phyloP scores from a whole-genome alignment of 2,888 invertebrate genomes.

The Pachycephus smyrnensis region DNA sequence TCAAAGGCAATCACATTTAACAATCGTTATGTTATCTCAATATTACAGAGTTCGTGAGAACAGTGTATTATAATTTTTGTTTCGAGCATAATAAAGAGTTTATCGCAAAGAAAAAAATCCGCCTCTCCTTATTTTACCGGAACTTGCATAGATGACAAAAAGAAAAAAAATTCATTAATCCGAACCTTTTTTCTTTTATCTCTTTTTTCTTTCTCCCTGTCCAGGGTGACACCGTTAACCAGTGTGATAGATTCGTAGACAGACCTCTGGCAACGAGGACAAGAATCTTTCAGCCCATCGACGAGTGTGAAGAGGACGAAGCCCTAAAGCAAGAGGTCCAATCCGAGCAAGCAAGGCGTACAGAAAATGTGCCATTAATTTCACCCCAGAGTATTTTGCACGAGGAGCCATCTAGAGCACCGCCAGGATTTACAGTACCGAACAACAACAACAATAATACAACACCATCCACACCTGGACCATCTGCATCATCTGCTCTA shows the following conservation, averaged over 20 bases:
- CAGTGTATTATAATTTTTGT: background rate
- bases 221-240: constrained; percentile 38
- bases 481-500: background rate
- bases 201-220: constrained; percentile 19
- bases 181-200: constrained; percentile 20
- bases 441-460: background rate
- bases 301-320: background rate
- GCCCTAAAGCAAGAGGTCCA: background rate
- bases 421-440: constrained; percentile 13
- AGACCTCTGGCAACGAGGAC: background rate
- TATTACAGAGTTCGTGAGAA: background rate
- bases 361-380: constrained; percentile 10
- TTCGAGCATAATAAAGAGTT: background rate
- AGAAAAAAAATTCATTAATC: constrained; percentile 25
- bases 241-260: constrained; percentile 27
- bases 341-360: background rate
- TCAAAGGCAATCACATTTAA: background rate
- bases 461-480: background rate
- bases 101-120: background rate
- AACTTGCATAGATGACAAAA: background rate
- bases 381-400: constrained; percentile 15
- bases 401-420: constrained; percentile 13
- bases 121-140: background rate
- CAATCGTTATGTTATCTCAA: background rate
- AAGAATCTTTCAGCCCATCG: background rate